Base-by-base conservation (phyloP, 1,140 invertebrate genomes). In the Drosophila novamexicana region DNA sequence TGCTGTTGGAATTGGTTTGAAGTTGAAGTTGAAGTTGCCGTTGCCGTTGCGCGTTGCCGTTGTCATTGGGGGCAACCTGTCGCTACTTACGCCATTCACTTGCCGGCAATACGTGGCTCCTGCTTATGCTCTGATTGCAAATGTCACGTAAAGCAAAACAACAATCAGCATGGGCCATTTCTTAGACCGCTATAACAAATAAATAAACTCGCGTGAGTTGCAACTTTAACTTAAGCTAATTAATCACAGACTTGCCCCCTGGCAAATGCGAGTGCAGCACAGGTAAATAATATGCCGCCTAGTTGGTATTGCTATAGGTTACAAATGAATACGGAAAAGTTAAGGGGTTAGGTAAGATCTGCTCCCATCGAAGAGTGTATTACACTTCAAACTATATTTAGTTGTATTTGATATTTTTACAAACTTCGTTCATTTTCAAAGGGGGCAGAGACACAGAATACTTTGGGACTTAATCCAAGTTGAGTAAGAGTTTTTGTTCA, bases 41-140 rank as follows among this genome's bases (percentile, higher is more conserved):
- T 42, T 22, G 36, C 22, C 22, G 22, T 29, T 29, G 22, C 22
- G 22, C 22, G 22, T 29, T 29, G 22, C 22, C 22, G 44, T 49
- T 49, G 42, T 22, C 22, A 45, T 50, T 40, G 37, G 42, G 18
- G 37, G 39, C 77, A 77, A 85, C 77, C 81, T 84, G 81, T 84
- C 64, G 81, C 74, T 58, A 36, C 72, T 53, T 64, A 75, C 79
- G 65, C 80, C 81, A 83, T 84, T 83, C 81, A 83, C 81, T 83
- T 84, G 81, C 77, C 80, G 67, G 45, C 81, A 76, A 71, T 83
- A 77, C 81, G 81, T 83, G 73, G 74, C 54, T 45, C 50, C 69
- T 58, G 42, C 36, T 49, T 52, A 52, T 69, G 70, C 79, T 72
- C 76, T 81, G 78, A 85, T 86, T 85, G 78, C 71, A 64, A 86